Conservation (phyloP, 30 jellyfish, hydroid and myxozoan species). For the Aurelia sp. region DNA sequence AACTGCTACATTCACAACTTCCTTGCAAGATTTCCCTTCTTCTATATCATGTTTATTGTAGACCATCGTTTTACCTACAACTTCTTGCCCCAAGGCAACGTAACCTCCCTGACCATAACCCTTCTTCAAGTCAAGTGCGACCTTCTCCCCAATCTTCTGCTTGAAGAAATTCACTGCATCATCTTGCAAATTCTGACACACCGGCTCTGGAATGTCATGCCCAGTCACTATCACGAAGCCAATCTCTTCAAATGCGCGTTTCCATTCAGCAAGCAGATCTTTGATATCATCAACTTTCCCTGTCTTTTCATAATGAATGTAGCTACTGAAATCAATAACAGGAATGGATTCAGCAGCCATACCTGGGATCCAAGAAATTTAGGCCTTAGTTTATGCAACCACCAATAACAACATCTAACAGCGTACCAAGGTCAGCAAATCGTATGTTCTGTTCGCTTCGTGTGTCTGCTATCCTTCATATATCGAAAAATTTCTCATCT, state of each 20-base stretch:
- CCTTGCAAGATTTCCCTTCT: neutral
- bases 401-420: too few species aligned
- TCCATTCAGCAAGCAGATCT: constrained; percentile 46
- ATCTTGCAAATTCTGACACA: constrained; percentile 35
- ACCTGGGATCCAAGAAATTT: neutral
- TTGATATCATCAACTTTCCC: neutral
- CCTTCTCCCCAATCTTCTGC: constrained; percentile 7
- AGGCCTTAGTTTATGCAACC: too few species aligned
- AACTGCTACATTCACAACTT: neutral
- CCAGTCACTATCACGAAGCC: constrained; percentile 63
- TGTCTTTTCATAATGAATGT: constrained; percentile 32
- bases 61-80: constrained; percentile 58
- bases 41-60: constrained; percentile 39
- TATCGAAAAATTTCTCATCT: too few species aligned
- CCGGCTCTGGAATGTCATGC: constrained; percentile 46
- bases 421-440: too few species aligned
- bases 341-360: constrained; percentile 69
- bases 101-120: constrained; percentile 75
- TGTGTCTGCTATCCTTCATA: too few species aligned
- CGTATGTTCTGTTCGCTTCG: too few species aligned
- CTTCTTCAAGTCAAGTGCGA: constrained; percentile 3
- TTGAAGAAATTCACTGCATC: constrained; percentile 50
- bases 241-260: constrained; percentile 39
- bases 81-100: constrained; percentile 54
- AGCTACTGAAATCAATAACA: constrained; percentile 40